Evolutionary conservation across 2,797 vertebrate species (phyloP), one percentile per base, ranked within the genome.

Genomic region (Myripristis murdjan): DNA sequence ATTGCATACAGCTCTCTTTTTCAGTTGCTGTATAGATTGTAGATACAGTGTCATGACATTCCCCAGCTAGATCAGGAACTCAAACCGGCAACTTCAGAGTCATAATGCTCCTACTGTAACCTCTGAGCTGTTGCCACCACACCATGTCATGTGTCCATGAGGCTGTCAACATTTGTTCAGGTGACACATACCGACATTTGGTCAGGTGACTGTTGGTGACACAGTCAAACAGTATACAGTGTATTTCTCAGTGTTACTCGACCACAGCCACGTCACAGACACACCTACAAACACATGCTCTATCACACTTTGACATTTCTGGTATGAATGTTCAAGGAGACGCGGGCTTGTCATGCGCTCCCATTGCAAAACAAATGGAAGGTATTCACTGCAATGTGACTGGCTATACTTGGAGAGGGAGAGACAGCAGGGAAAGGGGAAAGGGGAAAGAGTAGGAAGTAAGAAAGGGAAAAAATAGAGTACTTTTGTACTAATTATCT

Each of bases 111-210:
- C 37, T 37, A 12, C 7, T 37, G 10, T 52, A 65, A 76, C 53
- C 41, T 56, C 18, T 0, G 1, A 59, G 37, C 41, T 54, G 5
- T 5, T 28, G 26, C 5, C 26, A 11, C 37, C 37, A 11, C 11
- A 14, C 56, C 15, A 0, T 39, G 43, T 46, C 7, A 46, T 12
- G 14, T 37, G 33, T 44, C 16, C 65, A 65, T 60, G 31, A 69
- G 39, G 75, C 57, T 33, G 74, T 77, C 65, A 84, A 79, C 64
- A 73, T 70, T 51, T 66, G 62, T 49, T 74, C 70, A 77, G 75
- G 68, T 48, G 80, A 76, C 64, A 39, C 37, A n/a, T n/a, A n/a
- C n/a, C 65, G 83, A 79, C 64, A 73, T 70, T 51, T 66, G 62
- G 49, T 74, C 70, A 77, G 76, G 69, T 49, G n/a, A 20, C 49